Evolutionary conservation across 1,140 invertebrate species (phyloP), one percentile per base, ranked within the genome.

Genomic region (Trachymyrmex septentrionalis): DNA sequence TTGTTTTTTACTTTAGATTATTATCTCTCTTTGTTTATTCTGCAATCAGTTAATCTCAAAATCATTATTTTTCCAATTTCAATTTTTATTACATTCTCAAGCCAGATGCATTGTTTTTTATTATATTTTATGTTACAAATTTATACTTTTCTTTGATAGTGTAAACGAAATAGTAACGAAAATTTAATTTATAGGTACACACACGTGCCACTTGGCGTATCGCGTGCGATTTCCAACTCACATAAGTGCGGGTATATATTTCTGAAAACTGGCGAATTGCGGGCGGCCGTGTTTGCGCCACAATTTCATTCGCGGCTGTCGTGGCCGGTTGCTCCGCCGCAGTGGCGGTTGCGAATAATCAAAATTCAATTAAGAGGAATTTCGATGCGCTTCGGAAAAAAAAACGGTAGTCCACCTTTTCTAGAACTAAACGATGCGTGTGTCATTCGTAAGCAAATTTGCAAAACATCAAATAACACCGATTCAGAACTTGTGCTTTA

Each of bases 301-400:
- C 85, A 87, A 89, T 87, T 90, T 81, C 57, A 66, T 85, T 87
- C 77, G 19, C 50, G 66, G 61, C 12, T 34, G 34, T 14, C 44
- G 21, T 30, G 63, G 24, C 21, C 38, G 30, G 5, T 85, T 59
- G 30, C 48, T 80, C n/a, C 4, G 48, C 71, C 87, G 30, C 77
- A 87, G 38, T 59, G 77, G 86, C 50, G 78, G 75, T 77, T 44
- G 48, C 77, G 59, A 78, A 85, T 90, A 90, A 90, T 90, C 88
- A 75, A 90, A 90, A 81, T 89, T 90, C 86, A 85, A 90, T 90
- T 75, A 85, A 81, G 66, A 90, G 73, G 57, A 86, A 87, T 89
- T 64, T 87, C 80, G 73, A 80, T 77, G 59, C 61, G 34, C 9
- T 71, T 57, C 30, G 44, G 66, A 72, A 44, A 44, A 72, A 72